Evolutionary conservation across 2,888 invertebrate genomes (phyloP).

Genomic region (Synergus itoensis): DNA sequence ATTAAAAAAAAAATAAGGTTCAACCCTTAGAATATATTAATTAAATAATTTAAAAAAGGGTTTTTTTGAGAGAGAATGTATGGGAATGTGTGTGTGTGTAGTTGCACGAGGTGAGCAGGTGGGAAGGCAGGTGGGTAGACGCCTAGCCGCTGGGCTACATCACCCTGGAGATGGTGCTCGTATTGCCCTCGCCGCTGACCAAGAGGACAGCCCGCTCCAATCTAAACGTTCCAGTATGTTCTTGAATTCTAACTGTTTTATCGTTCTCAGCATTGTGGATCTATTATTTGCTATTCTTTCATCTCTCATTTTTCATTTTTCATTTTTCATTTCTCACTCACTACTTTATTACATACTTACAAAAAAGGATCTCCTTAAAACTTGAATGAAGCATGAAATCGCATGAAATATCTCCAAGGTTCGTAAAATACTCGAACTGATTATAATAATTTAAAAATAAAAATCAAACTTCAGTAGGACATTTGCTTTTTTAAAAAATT

Average conservation of each 20-base stretch:
- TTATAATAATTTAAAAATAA: not conserved
- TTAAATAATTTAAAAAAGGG: conserved; percentile 35
- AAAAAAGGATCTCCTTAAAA: not conserved
- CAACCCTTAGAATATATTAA: not conserved
- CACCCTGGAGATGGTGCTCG: conserved; percentile 80
- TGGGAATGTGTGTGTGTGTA: conserved; percentile 70
- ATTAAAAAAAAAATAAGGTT: conserved; percentile 3
- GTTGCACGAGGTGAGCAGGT: conserved; percentile 77
- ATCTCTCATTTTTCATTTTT: conserved; percentile 42
- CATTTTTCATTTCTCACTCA: not conserved
- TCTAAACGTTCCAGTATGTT: conserved; percentile 91
- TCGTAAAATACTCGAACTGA: not conserved
- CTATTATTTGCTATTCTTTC: conserved; percentile 49
- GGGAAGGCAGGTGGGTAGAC: conserved; percentile 79
- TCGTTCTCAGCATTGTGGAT: conserved; percentile 48
- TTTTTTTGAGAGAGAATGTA: conserved; percentile 47
- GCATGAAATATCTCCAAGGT: not conserved
- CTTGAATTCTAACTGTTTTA: conserved; percentile 64
- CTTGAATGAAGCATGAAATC: conserved; percentile 2
- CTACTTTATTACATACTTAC: not conserved
- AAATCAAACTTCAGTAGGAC: not conserved
- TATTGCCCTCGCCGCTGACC: conserved; percentile 82
- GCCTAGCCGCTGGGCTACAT: conserved; percentile 79
- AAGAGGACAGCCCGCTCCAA: conserved; percentile 91
- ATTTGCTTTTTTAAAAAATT: not conserved